Base-by-base conservation (phyloP, 2,888 invertebrate genomes). In the Herminia tarsipennalis region DNA sequence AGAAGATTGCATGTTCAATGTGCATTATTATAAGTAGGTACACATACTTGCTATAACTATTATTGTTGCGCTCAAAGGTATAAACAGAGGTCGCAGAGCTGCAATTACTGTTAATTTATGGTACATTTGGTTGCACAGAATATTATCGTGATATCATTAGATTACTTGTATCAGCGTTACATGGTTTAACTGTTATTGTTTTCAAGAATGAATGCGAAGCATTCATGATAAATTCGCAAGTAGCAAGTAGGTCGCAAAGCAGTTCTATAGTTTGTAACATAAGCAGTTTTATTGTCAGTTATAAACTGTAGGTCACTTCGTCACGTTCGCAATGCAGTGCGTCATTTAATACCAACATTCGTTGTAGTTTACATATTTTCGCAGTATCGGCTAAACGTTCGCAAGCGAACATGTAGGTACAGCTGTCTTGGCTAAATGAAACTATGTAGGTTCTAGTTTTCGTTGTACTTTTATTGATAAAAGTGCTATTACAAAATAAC, bases 391-490 rank as follows among this genome's bases (percentile, higher is more conserved):
- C 27, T 37, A 37, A 43, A 45, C 14, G 24, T 48, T 49, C 56
- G 66, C 63, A 32, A 3, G 34, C 29, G 22, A 18, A 30, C 17
- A 28, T 8, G 3, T 33, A 16, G 8, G 9, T 20, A n/a, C 6
- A 17, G n/a, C 10, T 20, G 12, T 9, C 4, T 0, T 9, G 20
- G 27, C 17, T 24, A 14, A 67, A 63, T 65, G 5, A 75, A 69
- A 72, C 58, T 54, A 30, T 9, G 2, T n/a, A n/a, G n/a, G n/a
- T n/a, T 10, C 5, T 22, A 21, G 5, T 10, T 18, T 35, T 56
- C 38, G 28, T 56, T 63, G 49, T 60, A 60, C 46, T 64, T 52
- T 69, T 70, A 74, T 66, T 75, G 34, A 55, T 64, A 67, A 68
- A 66, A 76, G 56, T 38, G 41, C 45, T 60, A 58, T 44, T 51